Conservation (phyloP, 2,797 vertebrate species). For the Anguilla anguilla region DNA sequence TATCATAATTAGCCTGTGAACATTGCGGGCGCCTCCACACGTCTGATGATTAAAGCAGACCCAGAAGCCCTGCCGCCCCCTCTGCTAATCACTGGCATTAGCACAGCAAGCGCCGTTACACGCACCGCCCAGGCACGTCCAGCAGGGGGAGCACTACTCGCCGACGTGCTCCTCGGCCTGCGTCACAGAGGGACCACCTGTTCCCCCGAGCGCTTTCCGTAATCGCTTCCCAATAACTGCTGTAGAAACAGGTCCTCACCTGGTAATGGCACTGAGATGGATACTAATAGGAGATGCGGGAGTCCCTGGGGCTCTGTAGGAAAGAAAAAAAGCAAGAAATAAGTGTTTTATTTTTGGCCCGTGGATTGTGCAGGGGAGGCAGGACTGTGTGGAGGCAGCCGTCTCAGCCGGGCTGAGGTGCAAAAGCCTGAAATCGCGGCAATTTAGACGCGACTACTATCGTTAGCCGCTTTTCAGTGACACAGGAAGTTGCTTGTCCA, state of each 20-base stretch:
- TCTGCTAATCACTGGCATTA: not conserved
- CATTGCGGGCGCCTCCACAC: not conserved
- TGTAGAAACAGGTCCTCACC: constrained; percentile 7
- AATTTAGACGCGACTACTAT: not conserved
- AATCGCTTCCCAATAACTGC: not conserved
- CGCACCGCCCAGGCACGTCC: not conserved
- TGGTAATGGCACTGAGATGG: not conserved
- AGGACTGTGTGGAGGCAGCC: not conserved
- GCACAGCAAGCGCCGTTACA: not conserved
- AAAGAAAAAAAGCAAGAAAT: not conserved
- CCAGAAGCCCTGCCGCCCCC: not conserved
- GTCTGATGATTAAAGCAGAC: not conserved
- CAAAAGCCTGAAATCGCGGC: not conserved
- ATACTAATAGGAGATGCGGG: not conserved
- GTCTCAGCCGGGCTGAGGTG: not conserved
- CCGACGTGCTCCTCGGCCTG: not conserved
- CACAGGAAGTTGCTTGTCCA: not conserved
- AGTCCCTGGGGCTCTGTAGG: not conserved
- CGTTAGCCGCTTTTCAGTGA: not conserved
- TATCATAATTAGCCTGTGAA: not conserved
- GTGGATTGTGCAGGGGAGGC: not conserved
- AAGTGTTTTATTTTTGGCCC: not conserved
- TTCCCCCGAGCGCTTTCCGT: not conserved
- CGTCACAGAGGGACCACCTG: not conserved
- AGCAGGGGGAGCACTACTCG: not conserved